Conservation (phyloP, 2,888 invertebrate genomes). For the Adelognathus sp. region DNA sequence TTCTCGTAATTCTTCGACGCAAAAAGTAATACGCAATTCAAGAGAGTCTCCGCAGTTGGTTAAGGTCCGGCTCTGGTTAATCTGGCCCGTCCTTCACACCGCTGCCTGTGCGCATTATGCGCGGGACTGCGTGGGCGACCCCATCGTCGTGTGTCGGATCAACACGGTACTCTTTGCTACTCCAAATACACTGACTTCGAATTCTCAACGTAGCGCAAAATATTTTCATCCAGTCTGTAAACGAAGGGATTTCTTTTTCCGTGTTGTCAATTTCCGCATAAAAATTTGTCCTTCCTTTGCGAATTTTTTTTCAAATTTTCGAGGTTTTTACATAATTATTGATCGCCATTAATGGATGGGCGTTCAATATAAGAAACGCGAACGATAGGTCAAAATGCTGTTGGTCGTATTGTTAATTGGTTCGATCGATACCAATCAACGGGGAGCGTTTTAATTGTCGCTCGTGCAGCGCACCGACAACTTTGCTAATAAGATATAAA, state of each 20-base stretch:
- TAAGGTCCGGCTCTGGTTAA: slow-evolving; percentile 43
- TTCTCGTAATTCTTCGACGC: slow-evolving; percentile 49
- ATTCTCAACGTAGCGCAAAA: background rate
- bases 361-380: background rate
- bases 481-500: slow-evolving; percentile 48
- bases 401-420: slow-evolving; percentile 16
- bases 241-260: background rate
- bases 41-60: slow-evolving; percentile 32
- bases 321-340: too few relatives aligned
- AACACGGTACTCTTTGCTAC: background rate
- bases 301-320: too few relatives aligned
- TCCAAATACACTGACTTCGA: background rate
- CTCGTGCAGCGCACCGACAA: slow-evolving; percentile 6
- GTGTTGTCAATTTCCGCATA: too few relatives aligned
- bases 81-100: slow-evolving; percentile 28
- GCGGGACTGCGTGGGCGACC: slow-evolving; percentile 54
- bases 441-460: slow-evolving; percentile 24
- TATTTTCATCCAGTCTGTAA: background rate
- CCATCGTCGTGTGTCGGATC: slow-evolving; percentile 41
- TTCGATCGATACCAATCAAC: slow-evolving; percentile 50
- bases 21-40: slow-evolving; percentile 41
- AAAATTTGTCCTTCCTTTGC: too few relatives aligned
- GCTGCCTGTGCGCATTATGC: background rate
- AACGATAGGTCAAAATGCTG: background rate
- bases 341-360: too few relatives aligned